Evolutionary conservation across 1,140 invertebrate genomes (phyloP).

Genomic region (Heliconius eleuchia): DNA sequence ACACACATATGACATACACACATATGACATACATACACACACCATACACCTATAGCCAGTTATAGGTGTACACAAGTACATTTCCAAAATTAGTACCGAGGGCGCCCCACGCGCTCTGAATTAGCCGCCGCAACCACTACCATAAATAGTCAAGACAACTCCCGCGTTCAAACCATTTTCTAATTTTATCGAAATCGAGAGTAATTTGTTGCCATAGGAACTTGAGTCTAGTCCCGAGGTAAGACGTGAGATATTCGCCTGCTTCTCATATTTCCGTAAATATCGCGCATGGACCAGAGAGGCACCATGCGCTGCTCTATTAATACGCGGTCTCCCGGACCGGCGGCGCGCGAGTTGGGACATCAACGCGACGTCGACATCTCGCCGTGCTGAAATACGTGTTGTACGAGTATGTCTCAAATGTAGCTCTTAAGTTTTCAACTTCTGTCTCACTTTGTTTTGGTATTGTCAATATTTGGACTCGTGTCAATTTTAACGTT

Average conservation of each 20-base stretch:
- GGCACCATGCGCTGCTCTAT: slow-evolving; percentile 53
- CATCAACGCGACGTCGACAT: slow-evolving; percentile 27
- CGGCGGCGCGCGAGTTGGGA: slow-evolving; percentile 32
- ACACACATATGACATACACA: not conserved
- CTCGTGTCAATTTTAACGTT: not conserved
- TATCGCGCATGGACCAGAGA: slow-evolving; percentile 43
- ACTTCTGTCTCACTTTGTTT: not conserved
- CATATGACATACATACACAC: slow-evolving; percentile 8
- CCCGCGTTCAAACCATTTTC: slow-evolving; percentile 67
- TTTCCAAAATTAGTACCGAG: slow-evolving; percentile 47
- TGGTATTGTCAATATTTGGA: not conserved
- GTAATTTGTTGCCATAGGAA: slow-evolving; percentile 45
- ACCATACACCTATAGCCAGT: not conserved
- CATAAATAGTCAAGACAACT: slow-evolving; percentile 78
- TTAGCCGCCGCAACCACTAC: slow-evolving; percentile 64
- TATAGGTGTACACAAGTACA: not conserved
- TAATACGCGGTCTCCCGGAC: slow-evolving; percentile 68
- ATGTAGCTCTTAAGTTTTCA: not conserved
- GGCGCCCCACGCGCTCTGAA: slow-evolving; percentile 61
- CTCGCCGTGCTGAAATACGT: not conserved
- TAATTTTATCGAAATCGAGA: slow-evolving; percentile 65
- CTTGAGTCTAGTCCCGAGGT: slow-evolving; percentile 40
- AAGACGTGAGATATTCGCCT: slow-evolving; percentile 44
- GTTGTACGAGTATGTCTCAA: not conserved
- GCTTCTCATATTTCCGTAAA: slow-evolving; percentile 57